Evolutionary conservation across 2,113 vertebrate species (phyloP).

Genomic region (Cyanoderma ruficeps): DNA sequence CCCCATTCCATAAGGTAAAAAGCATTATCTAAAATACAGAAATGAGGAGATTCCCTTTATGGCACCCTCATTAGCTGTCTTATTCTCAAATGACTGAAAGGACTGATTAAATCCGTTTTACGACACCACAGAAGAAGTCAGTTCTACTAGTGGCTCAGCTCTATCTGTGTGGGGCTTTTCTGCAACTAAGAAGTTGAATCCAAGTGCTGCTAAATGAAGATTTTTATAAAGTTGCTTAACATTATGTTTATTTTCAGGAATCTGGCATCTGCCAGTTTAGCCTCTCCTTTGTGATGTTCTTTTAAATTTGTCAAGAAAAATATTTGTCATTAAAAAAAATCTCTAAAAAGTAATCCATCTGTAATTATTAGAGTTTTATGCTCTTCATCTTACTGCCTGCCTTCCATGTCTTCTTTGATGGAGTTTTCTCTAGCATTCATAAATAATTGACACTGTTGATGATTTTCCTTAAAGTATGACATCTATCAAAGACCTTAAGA

Average conservation of each 20-base stretch:
- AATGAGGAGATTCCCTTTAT: neutral
- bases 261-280: neutral
- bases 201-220: neutral
- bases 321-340: neutral
- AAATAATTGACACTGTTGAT: constrained; percentile 37
- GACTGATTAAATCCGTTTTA: neutral
- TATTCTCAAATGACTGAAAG: neutral
- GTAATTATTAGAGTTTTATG: neutral
- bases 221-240: neutral
- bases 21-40: neutral
- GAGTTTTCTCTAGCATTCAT: neutral
- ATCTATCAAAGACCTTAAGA: neutral
- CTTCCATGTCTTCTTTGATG: neutral
- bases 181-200: neutral
- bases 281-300: neutral
- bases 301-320: neutral
- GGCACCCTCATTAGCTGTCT: neutral
- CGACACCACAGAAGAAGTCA: neutral
- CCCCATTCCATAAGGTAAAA: neutral
- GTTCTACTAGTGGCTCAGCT: neutral
- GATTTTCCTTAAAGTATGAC: neutral
- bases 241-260: neutral
- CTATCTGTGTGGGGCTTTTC: neutral
- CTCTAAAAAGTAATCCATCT: neutral
- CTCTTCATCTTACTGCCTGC: neutral